phyloP scores from a whole-genome alignment of 2,888 invertebrate species.

The Ochropacha duplaris region DNA sequence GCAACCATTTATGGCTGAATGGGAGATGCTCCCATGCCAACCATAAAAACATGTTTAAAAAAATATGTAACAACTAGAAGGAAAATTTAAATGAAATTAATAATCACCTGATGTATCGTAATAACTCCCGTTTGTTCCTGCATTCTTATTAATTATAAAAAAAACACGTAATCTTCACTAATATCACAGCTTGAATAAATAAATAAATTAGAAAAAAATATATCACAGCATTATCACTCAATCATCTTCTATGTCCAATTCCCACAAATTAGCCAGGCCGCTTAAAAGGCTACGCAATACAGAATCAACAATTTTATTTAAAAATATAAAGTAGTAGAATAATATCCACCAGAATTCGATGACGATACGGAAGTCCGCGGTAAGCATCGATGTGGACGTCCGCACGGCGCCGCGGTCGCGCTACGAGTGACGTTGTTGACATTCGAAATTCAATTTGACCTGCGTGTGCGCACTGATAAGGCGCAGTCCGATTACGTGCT shows the following conservation, averaged over 20 bases:
- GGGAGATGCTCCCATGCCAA: too few species aligned
- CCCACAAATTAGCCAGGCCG: slow-evolving; percentile 43
- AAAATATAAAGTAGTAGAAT: slow-evolving; percentile 66
- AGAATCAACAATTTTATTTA: slow-evolving; percentile 61
- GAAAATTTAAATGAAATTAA: slow-evolving; percentile 9
- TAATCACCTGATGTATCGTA: slow-evolving; percentile 68
- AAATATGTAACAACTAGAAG: too few species aligned
- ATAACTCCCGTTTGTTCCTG: slow-evolving; percentile 61
- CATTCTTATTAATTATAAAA: slow-evolving; percentile 37
- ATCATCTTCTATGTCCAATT: slow-evolving; percentile 59
- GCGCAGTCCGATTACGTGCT: slow-evolving; percentile 25
- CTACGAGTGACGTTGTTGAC: slow-evolving; percentile 42
- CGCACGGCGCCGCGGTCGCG: slow-evolving; percentile 42
- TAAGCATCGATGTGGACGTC: slow-evolving; percentile 48
- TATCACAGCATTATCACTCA: slow-evolving; percentile 35
- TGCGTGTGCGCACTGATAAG: slow-evolving; percentile 46
- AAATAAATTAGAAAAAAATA: slow-evolving; percentile 27
- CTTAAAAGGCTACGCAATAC: slow-evolving; percentile 41
- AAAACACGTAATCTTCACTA: slow-evolving; percentile 34
- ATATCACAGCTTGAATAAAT: slow-evolving; percentile 78
- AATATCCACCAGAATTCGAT: slow-evolving; percentile 62
- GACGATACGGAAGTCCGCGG: slow-evolving; percentile 50
- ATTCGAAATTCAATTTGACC: slow-evolving; percentile 32
- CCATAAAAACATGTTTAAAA: too few species aligned
- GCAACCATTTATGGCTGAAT: too few species aligned